These are phyloP conservation scores for Zoroaster sp. DNA, from an alignment of 53 echinoderm and acorn worm species.

Conservation along the genomic window DNA sequence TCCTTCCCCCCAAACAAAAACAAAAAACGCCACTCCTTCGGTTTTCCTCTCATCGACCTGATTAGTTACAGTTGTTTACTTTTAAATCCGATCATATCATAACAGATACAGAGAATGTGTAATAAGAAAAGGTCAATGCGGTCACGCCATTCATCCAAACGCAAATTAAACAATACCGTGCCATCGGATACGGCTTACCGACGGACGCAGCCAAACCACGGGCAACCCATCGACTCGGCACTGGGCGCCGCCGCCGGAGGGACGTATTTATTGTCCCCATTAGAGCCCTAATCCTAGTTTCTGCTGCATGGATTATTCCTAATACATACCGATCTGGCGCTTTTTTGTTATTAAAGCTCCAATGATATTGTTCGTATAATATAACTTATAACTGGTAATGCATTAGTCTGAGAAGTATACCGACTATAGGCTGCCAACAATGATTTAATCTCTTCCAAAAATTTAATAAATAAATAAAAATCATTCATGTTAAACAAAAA, in stretches of 20 bases:
- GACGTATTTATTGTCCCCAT: constrained; percentile 33
- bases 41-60: too few relatives aligned
- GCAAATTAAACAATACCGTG: constrained; percentile 1
- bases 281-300: constrained; percentile 17
- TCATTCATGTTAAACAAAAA: too few relatives aligned
- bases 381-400: not conserved
- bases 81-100: not conserved
- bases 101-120: not conserved
- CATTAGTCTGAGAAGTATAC: too few relatives aligned
- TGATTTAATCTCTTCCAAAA: too few relatives aligned
- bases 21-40: too few relatives aligned
- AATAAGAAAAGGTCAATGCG: constrained; percentile 18
- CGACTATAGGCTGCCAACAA: too few relatives aligned
- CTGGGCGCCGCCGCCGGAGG: not conserved
- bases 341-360: not conserved
- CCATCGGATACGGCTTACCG: constrained; percentile 13
- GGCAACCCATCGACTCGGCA: not conserved
- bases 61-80: too few relatives aligned
- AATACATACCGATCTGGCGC: constrained; percentile 24
- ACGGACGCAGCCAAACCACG: not conserved
- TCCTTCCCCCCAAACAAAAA: too few relatives aligned
- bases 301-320: constrained; percentile 15
- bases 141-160: not conserved
- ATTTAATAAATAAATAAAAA: too few relatives aligned
- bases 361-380: not conserved